phyloP scores from a whole-genome alignment of 2,113 vertebrate species.

The Thymallus thymallus region DNA sequence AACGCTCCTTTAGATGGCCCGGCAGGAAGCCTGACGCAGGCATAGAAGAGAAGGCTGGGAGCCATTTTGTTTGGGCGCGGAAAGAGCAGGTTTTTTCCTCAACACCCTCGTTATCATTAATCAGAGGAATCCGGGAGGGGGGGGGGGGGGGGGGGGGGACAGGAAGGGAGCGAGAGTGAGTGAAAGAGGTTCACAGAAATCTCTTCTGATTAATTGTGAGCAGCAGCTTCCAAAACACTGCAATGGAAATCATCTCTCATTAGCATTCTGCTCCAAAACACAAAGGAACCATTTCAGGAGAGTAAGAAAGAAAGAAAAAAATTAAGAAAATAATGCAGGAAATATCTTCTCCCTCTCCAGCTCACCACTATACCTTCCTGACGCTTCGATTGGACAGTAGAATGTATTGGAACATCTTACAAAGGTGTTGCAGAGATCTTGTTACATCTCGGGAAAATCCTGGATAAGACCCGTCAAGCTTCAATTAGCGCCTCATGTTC shows the following conservation, averaged over 20 bases:
- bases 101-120: conserved; percentile 52
- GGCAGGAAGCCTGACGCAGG: conserved; percentile 3
- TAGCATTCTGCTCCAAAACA: conserved; percentile 36
- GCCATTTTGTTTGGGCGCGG: conserved; percentile 54
- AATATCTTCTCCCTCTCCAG: neutral
- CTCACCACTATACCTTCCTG: neutral
- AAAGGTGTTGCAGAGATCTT: neutral
- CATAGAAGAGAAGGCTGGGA: conserved; percentile 6
- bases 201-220: conserved; percentile 44
- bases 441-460: neutral
- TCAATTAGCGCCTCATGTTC: neutral
- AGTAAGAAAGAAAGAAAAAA: conserved; percentile 34
- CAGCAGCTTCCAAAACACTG: conserved; percentile 43
- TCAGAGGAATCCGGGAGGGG: conserved; percentile 22
- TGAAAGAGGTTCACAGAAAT: conserved; percentile 22
- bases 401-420: no score
- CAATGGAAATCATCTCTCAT: conserved; percentile 48
- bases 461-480: neutral
- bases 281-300: conserved; percentile 47
- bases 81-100: conserved; percentile 40
- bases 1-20: conserved; percentile 5
- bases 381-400: neutral
- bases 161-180: no score
- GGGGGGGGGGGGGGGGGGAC: no score
- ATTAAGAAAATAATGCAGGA: neutral